Evolutionary conservation across 2,888 invertebrate species (phyloP).

Genomic region (Tenodera sinensis): DNA sequence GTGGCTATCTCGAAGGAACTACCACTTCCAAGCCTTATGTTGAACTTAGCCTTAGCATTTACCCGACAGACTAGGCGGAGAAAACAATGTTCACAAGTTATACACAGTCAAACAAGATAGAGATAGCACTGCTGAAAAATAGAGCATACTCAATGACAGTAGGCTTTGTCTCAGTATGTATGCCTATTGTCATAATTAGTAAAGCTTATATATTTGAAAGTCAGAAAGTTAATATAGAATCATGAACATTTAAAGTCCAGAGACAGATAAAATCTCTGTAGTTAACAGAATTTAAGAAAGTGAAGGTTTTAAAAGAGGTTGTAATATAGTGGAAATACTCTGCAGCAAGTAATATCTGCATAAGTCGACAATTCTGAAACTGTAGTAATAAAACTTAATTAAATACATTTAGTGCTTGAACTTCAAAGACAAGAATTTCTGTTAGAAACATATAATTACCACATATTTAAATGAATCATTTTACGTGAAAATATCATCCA

Average conservation of each 20-base stretch:
- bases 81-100: conserved; percentile 10
- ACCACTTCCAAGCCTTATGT: conserved; percentile 28
- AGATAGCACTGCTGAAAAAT: not conserved
- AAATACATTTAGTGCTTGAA: not conserved
- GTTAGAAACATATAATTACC: not conserved
- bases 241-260: not conserved
- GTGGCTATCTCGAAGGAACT: conserved; percentile 29
- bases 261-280: not conserved
- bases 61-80: conserved; percentile 30
- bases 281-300: not conserved
- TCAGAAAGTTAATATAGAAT: not conserved
- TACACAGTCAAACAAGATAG: not conserved
- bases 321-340: not conserved
- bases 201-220: not conserved
- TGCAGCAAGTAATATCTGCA: not conserved
- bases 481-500: too few species aligned
- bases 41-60: conserved; percentile 32
- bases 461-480: not conserved
- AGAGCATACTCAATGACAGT: not conserved
- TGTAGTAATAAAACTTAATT: not conserved
- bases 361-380: not conserved
- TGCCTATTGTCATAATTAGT: not conserved
- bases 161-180: not conserved
- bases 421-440: not conserved
- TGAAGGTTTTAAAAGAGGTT: not conserved